These are phyloP conservation scores for Tolypeutes matacus DNA, from an alignment of 2,797 vertebrate genomes.

Conservation along the genomic window DNA sequence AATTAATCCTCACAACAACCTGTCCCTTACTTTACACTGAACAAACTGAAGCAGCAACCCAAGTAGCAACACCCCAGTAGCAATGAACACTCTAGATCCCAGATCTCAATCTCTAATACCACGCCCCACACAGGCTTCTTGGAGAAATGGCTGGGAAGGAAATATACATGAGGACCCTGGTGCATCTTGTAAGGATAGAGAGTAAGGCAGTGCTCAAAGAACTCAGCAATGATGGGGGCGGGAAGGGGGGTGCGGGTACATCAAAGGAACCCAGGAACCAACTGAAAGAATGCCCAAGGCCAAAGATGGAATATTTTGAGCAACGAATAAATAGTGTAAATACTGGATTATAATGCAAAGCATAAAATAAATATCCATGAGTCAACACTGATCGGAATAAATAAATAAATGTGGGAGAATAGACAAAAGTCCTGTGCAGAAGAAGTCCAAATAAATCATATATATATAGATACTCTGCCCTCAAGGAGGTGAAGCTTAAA, in stretches of 20 bases:
- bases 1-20: background rate
- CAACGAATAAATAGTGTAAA: background rate
- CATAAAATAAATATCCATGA: constrained; percentile 6
- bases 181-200: background rate
- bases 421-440: background rate
- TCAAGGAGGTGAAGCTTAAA: background rate
- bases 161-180: background rate
- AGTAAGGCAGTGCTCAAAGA: background rate
- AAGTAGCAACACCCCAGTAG: background rate
- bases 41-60: background rate
- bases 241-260: too few species aligned
- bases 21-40: background rate
- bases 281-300: background rate
- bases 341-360: background rate
- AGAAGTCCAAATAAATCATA: background rate
- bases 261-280: background rate
- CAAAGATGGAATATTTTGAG: constrained; percentile 22
- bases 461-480: background rate
- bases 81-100: background rate
- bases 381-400: background rate
- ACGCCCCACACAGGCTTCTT: background rate
- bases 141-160: background rate
- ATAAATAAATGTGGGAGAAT: background rate
- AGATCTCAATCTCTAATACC: background rate
- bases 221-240: background rate